phyloP scores from a whole-genome alignment of 2,797 vertebrate genomes.

The Intellagama lesueurii region DNA sequence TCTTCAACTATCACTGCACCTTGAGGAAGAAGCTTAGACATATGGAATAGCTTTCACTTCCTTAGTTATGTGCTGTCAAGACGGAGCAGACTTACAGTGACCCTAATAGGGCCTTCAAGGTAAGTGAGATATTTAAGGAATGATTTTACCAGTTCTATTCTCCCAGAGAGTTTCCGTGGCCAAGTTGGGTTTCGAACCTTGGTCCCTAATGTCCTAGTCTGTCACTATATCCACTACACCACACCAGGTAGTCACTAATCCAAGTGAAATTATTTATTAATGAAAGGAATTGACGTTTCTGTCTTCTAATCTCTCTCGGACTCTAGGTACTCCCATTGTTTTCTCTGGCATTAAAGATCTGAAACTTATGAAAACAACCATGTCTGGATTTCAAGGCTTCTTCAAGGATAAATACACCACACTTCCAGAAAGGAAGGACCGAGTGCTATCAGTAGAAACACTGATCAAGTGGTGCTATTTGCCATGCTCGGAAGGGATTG shows the following conservation, averaged over 20 bases:
- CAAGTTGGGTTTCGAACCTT: too few species aligned
- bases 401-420: constrained; percentile 89
- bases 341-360: constrained; percentile 91
- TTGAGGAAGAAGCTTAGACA: not conserved
- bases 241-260: not conserved
- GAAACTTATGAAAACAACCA: constrained; percentile 93
- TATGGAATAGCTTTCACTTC: not conserved
- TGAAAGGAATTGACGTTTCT: not conserved
- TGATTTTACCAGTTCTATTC: too few species aligned
- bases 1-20: not conserved
- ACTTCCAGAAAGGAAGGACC: constrained; percentile 87
- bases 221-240: too few species aligned
- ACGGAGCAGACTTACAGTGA: too few species aligned
- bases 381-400: constrained; percentile 95
- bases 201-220: too few species aligned
- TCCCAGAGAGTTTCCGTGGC: too few species aligned
- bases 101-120: too few species aligned
- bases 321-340: constrained; percentile 84
- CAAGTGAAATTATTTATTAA: not conserved
- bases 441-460: constrained; percentile 91
- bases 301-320: constrained; percentile 14
- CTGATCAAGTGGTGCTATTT: constrained; percentile 91
- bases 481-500: constrained; percentile 68
- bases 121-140: too few species aligned
- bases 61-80: too few species aligned